Conservation (phyloP, 2,888 invertebrate species). For the Odontocolon sp. region DNA sequence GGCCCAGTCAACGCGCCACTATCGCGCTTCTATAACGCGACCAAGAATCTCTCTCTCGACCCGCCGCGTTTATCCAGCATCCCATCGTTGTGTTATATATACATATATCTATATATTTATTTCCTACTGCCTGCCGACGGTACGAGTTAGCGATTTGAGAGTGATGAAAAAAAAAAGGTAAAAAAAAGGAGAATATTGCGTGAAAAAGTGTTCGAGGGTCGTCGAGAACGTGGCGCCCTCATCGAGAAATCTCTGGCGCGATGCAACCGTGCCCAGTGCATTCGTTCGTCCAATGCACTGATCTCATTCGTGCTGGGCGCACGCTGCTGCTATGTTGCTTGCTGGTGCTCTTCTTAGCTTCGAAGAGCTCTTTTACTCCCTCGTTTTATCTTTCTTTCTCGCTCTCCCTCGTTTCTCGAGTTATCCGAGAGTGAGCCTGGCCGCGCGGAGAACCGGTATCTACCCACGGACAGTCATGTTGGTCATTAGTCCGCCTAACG, state of each 20-base stretch:
- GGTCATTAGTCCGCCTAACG: constrained; percentile 78
- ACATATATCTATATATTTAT: neutral
- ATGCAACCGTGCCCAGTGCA: constrained; percentile 29
- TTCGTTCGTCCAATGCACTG: constrained; percentile 44
- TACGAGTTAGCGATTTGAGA: neutral
- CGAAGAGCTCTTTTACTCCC: constrained; percentile 7
- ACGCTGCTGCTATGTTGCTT: neutral
- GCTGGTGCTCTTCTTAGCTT: constrained; percentile 28
- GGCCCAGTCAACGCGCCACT: constrained; percentile 56
- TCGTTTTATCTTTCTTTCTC: constrained; percentile 7
- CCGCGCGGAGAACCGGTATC: constrained; percentile 73
- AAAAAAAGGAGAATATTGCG: neutral
- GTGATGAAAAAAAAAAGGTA: neutral
- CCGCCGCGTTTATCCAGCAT: neutral
- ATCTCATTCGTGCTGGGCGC: constrained; percentile 34
- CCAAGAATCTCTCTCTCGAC: constrained; percentile 50
- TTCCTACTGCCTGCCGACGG: too few species aligned
- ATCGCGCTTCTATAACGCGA: constrained; percentile 49
- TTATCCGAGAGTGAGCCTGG: constrained; percentile 27
- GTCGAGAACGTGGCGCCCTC: constrained; percentile 71
- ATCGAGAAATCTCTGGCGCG: constrained; percentile 49
- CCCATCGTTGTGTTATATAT: neutral
- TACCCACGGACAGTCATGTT: constrained; percentile 77
- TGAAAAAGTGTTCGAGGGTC: constrained; percentile 26
- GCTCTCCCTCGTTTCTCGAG: constrained; percentile 36